These are phyloP conservation scores for Zosterops lateralis DNA, from an alignment of 2,113 vertebrate genomes.

Conservation along the genomic window DNA sequence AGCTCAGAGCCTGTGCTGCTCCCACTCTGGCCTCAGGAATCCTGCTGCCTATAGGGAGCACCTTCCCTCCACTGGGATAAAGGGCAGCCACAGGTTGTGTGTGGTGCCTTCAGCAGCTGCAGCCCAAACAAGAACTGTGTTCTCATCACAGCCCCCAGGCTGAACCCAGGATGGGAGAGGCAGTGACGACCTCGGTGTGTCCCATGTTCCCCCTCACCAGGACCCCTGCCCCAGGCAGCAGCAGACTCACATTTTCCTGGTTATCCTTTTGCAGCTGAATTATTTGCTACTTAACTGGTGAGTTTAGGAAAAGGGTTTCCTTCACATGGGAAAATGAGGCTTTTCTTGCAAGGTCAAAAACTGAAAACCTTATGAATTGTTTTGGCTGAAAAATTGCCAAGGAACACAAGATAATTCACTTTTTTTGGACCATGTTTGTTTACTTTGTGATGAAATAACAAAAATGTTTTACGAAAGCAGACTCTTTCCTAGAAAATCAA, in stretches of 20 bases:
- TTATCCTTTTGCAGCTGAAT: neutral
- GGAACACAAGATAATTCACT: neutral
- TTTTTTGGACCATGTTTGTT: neutral
- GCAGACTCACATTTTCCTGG: neutral
- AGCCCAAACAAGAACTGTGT: neutral
- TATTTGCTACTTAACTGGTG: neutral
- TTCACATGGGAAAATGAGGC: neutral
- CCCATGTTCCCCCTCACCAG: neutral
- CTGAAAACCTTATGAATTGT: neutral
- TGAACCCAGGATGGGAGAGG: neutral
- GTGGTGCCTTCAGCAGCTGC: neutral
- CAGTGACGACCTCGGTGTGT: neutral
- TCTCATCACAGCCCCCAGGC: neutral
- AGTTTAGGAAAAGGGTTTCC: neutral
- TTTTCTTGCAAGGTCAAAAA: neutral
- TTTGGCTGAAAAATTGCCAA: slow-evolving; percentile 14
- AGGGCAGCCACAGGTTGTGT: neutral
- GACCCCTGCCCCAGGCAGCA: neutral
- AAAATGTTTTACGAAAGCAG: slow-evolving; percentile 7
- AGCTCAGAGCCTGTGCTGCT: neutral
- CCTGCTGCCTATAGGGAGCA: rapidly evolving
- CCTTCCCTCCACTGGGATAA: neutral
- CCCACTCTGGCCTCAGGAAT: neutral
- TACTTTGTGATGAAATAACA: slow-evolving; percentile 9
- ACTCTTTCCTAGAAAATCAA: neutral